Conservation (phyloP, 2,888 invertebrate genomes). For the Volucella inflata region DNA sequence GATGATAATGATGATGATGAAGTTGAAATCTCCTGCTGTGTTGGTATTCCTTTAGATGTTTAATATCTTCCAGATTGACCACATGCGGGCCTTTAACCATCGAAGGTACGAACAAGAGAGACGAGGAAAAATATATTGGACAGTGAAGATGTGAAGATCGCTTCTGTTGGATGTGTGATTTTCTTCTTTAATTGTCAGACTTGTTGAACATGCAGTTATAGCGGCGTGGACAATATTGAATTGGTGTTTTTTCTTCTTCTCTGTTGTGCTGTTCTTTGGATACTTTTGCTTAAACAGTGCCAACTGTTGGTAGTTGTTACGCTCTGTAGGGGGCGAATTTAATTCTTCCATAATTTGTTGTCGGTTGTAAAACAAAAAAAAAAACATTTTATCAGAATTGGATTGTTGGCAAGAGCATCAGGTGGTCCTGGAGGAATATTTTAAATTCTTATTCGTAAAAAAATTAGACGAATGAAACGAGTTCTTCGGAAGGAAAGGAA, state of each 20-base stretch:
- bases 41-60: constrained; percentile 51
- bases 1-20: constrained; percentile 72
- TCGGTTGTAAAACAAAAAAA: constrained; percentile 59
- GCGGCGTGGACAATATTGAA: constrained; percentile 62
- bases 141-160: constrained; percentile 53
- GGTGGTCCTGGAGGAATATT: constrained; percentile 20
- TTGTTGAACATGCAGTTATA: constrained; percentile 70
- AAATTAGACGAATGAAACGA: background rate
- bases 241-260: constrained; percentile 39
- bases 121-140: constrained; percentile 1
- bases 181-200: constrained; percentile 65
- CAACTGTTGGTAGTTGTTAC: constrained; percentile 44
- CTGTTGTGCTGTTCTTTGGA: constrained; percentile 2
- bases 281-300: constrained; percentile 38
- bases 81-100: constrained; percentile 54
- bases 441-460: background rate
- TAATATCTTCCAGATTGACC: constrained; percentile 41
- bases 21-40: constrained; percentile 70
- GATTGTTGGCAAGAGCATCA: background rate
- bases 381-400: constrained; percentile 10
- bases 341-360: constrained; percentile 52
- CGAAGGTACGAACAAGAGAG: constrained; percentile 3
- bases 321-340: constrained; percentile 55
- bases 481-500: background rate
- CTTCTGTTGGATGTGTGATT: constrained; percentile 74